A percentile compares a stretch with the other conserved stretches of the same genome.
Conservation (phyloP, 2,113 vertebrate genomes). For the Neotoma lepida region DNA sequence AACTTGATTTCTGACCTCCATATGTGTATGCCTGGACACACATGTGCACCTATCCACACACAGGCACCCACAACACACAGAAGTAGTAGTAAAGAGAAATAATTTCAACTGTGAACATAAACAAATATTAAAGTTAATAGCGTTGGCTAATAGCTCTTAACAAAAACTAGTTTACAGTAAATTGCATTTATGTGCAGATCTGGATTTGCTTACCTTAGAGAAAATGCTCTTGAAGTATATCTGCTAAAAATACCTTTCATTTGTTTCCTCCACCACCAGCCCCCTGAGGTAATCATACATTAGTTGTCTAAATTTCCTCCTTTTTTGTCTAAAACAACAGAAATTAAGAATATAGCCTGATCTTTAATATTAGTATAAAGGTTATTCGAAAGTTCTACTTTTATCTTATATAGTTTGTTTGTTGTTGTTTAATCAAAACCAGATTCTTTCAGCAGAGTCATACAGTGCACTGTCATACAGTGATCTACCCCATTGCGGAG, state of each 20-base stretch:
- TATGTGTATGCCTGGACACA: neutral
- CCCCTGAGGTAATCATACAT: neutral
- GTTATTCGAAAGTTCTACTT: neutral
- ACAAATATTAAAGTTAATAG: constrained; percentile 39
- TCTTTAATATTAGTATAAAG: neutral
- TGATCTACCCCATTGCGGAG: neutral
- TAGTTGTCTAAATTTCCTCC: constrained; percentile 15
- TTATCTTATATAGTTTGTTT: neutral
- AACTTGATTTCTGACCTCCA: neutral
- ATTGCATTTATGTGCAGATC: constrained; percentile 29
- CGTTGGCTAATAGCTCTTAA: constrained; percentile 38
- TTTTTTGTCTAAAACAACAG: neutral
- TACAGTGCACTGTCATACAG: too few relatives aligned
- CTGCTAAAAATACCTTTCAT: constrained; percentile 30
- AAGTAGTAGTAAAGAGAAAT: neutral
- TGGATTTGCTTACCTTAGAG: neutral
- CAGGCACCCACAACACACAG: neutral
- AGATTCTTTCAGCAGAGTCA: neutral
- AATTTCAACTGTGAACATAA: constrained; percentile 41
- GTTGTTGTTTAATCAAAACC: neutral
- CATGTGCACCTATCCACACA: neutral
- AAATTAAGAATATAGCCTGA: constrained; percentile 1
- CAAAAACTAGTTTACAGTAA: constrained; percentile 28
- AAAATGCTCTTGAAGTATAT: constrained; percentile 42
- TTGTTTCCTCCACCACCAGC: neutral